These are phyloP conservation scores for Spodoptera litura DNA, from an alignment of 1,140 invertebrate genomes.

Conservation along the genomic window DNA sequence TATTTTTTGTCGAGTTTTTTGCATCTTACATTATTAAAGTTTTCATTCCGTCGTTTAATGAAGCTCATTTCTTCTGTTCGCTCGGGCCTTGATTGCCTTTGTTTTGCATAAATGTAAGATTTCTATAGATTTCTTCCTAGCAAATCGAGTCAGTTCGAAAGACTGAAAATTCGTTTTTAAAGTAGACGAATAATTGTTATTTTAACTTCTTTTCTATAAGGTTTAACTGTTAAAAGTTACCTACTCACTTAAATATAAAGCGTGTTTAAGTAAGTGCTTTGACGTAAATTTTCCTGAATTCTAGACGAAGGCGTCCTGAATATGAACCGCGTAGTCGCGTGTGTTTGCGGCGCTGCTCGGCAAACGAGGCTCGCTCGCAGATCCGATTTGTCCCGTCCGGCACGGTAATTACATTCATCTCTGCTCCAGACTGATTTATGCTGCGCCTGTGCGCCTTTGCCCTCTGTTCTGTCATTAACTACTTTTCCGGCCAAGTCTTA, in stretches of 20 bases:
- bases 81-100: slow-evolving; percentile 84
- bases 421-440: slow-evolving; percentile 67
- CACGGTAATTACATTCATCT: slow-evolving; percentile 67
- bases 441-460: slow-evolving; percentile 53
- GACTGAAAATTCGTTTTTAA: slow-evolving; percentile 78
- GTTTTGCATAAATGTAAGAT: slow-evolving; percentile 86
- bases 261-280: too few relatives aligned
- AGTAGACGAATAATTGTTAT: slow-evolving; percentile 75
- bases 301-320: neutral
- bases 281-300: neutral
- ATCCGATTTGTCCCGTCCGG: slow-evolving; percentile 58
- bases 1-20: slow-evolving; percentile 85
- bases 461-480: slow-evolving; percentile 70
- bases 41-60: slow-evolving; percentile 86
- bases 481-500: slow-evolving; percentile 78
- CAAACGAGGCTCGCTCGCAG: slow-evolving; percentile 49
- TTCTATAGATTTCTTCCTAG: slow-evolving; percentile 83
- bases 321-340: neutral
- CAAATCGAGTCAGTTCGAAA: slow-evolving; percentile 78
- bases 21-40: slow-evolving; percentile 86
- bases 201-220: slow-evolving; percentile 53
- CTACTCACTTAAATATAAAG: too few relatives aligned
- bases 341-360: slow-evolving; percentile 28
- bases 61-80: slow-evolving; percentile 86
- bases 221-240: slow-evolving; percentile 19